phyloP scores from a whole-genome alignment of 2,113 vertebrate species.

The Mesembrinibis cayennensis region DNA sequence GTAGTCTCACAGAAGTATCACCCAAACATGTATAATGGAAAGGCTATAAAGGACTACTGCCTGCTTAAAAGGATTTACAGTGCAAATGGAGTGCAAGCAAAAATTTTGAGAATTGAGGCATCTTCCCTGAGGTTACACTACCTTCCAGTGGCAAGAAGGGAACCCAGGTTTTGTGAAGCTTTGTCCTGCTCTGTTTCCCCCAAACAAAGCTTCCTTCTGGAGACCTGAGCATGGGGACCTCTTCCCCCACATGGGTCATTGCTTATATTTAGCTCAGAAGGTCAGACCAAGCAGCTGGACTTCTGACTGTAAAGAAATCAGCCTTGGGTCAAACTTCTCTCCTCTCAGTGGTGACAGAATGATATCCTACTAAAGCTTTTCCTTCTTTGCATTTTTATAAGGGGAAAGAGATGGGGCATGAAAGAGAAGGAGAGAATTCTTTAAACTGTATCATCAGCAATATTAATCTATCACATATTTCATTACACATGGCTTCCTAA shows the following conservation, averaged over 20 bases:
- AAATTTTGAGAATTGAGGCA: rapidly evolving
- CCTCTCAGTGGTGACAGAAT: background rate
- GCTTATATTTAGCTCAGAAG: background rate
- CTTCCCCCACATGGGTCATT: background rate
- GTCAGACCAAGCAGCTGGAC: background rate
- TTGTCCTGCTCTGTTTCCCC: background rate
- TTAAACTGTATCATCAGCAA: background rate
- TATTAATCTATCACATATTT: background rate
- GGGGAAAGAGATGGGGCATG: background rate
- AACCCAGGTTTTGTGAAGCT: background rate
- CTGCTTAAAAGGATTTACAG: background rate
- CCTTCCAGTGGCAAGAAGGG: background rate
- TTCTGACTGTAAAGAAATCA: background rate
- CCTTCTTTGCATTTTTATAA: background rate
- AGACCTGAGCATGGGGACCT: background rate
- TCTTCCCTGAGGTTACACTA: background rate
- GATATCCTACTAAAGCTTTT: background rate
- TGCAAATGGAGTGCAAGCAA: background rate
- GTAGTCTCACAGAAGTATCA: background rate
- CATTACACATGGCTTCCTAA: background rate
- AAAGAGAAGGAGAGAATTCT: background rate
- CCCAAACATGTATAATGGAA: background rate
- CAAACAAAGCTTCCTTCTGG: background rate
- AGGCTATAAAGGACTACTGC: background rate
- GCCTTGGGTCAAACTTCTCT: background rate